Conservation (phyloP, 2,113 vertebrate genomes). For the Actenoides hombroni region DNA sequence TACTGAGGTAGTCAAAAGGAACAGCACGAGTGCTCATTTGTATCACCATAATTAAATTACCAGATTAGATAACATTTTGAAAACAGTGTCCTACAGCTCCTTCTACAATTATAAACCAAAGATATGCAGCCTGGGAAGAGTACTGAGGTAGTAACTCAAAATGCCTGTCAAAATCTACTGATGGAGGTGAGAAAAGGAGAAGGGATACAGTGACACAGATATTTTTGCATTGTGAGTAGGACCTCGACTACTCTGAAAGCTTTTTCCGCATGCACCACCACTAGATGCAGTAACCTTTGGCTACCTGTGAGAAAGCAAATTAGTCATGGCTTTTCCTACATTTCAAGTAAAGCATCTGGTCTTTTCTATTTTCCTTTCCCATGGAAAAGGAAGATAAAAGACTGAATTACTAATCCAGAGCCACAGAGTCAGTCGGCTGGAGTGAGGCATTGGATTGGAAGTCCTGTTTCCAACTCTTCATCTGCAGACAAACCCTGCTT, state of each 20-base stretch:
- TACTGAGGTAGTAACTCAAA: neutral
- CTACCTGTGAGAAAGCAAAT: neutral
- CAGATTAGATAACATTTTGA: neutral
- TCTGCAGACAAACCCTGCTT: neutral
- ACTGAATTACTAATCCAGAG: neutral
- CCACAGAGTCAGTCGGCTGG: neutral
- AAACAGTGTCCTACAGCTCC: neutral
- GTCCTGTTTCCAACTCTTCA: neutral
- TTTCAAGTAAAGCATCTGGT: neutral
- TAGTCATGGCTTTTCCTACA: neutral
- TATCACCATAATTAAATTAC: neutral
- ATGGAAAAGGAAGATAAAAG: neutral
- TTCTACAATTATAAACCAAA: neutral
- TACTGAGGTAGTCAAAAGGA: fast-evolving
- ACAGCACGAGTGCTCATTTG: neutral
- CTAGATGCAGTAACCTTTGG: neutral
- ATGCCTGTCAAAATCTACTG: fast-evolving
- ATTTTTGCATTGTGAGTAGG: neutral
- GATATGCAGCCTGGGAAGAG: neutral
- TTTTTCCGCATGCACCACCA: neutral
- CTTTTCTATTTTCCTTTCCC: neutral
- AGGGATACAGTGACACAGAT: fast-evolving
- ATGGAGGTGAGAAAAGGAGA: neutral
- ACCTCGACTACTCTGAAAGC: neutral
- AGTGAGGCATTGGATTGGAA: neutral